A percentile compares a stretch with the other conserved stretches of the same genome.
Evolutionary conservation across 92 coral and sea anemone genomes (phyloP).

Genomic region (Epizoanthus stellaris): DNA sequence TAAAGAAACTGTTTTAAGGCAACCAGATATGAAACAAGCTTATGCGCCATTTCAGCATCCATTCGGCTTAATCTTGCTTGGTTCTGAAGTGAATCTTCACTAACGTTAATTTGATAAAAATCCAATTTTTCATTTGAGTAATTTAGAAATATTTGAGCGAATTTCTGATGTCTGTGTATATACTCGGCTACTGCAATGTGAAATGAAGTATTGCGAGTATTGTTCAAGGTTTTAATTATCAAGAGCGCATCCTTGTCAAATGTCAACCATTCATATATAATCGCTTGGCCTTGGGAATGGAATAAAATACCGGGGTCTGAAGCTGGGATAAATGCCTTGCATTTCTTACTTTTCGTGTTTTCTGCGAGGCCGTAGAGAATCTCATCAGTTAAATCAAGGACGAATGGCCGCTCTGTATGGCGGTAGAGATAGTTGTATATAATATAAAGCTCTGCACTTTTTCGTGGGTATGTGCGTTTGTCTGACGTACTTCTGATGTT

Average conservation of each 20-base stretch:
- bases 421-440: conserved; percentile 9
- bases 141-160: not conserved
- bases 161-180: not conserved
- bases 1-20: not conserved
- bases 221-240: not conserved
- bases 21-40: not conserved
- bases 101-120: not conserved
- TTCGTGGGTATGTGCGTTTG: not conserved
- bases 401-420: not conserved
- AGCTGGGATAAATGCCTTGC: not conserved
- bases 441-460: not conserved
- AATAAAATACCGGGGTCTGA: no score
- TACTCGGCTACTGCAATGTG: not conserved
- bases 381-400: not conserved
- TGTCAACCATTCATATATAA: not conserved
- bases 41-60: not conserved
- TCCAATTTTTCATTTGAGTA: not conserved
- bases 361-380: not conserved
- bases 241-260: not conserved
- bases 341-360: not conserved
- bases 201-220: not conserved
- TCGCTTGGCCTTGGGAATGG: no score
- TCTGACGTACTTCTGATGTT: not conserved
- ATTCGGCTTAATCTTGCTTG: not conserved
- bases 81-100: not conserved